Percentiles rank a stretch among this genome's conserved stretches.
Conservation (phyloP, 2,113 vertebrate species). For the Oxyruncus cristatus region DNA sequence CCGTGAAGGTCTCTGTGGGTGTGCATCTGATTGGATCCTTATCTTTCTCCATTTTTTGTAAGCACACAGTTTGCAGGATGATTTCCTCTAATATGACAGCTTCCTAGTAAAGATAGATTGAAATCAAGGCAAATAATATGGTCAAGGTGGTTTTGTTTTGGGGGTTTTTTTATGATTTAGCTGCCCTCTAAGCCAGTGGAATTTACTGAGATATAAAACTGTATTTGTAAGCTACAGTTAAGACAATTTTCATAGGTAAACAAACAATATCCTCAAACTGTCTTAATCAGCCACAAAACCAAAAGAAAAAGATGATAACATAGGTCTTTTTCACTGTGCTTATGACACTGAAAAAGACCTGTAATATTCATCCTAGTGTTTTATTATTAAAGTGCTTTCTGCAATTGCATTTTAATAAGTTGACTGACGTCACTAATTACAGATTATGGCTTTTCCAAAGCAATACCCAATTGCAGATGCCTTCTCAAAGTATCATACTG, state of each 20-base stretch:
- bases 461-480: not conserved
- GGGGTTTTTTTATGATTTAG: not conserved
- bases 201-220: conserved; percentile 7
- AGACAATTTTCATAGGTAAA: not conserved
- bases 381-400: conserved; percentile 18
- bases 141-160: not conserved
- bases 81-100: not conserved
- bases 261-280: not conserved
- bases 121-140: not conserved
- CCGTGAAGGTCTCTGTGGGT: not conserved
- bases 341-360: not conserved
- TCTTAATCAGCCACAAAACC: not conserved
- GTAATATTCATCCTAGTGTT: not conserved
- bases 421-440: not conserved
- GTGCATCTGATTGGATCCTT: not conserved
- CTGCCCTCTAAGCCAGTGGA: not conserved
- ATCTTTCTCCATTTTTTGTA: not conserved
- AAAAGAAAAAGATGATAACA: not conserved
- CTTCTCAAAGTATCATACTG: not conserved
- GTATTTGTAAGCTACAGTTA: not conserved
- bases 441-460: not conserved
- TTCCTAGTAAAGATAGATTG: not conserved
- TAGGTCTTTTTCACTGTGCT: not conserved
- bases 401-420: conserved; percentile 13
- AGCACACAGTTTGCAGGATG: not conserved